Conservation (phyloP, 2,797 vertebrate species). For the Moxostoma hubbsi region DNA sequence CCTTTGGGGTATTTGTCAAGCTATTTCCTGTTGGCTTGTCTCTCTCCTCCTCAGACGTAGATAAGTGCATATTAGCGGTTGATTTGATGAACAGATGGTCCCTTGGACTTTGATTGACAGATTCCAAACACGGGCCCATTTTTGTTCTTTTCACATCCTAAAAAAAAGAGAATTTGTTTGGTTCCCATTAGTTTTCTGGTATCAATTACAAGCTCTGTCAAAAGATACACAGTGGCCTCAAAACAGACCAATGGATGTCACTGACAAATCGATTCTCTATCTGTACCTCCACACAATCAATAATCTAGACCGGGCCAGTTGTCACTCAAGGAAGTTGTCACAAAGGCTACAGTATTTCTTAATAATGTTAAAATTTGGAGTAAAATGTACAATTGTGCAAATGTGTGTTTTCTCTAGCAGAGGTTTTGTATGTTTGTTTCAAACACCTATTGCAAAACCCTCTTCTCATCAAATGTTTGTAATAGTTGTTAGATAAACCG, state of each 20-base stretch:
- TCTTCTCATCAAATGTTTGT: too few species aligned
- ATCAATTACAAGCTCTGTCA: conserved; percentile 21
- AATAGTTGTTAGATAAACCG: too few species aligned
- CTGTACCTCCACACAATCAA: conserved; percentile 13
- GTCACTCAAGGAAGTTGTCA: background rate
- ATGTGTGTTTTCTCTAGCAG: too few species aligned
- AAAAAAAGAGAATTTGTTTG: conserved; percentile 27
- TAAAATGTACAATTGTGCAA: too few species aligned
- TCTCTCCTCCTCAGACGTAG: conserved; percentile 6
- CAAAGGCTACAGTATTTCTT: too few species aligned
- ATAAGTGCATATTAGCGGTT: conserved; percentile 19
- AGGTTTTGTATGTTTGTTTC: too few species aligned
- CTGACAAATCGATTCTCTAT: background rate
- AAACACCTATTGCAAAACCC: too few species aligned
- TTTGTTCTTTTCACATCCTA: conserved; percentile 37
- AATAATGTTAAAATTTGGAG: too few species aligned
- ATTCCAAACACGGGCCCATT: conserved; percentile 37
- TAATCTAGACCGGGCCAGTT: background rate
- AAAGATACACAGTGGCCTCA: conserved; percentile 14
- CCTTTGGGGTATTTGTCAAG: conserved; percentile 13
- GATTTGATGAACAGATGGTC: conserved; percentile 46
- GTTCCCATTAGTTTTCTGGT: background rate
- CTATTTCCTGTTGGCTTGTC: conserved; percentile 12
- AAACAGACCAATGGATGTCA: conserved; percentile 23
- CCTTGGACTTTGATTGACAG: conserved; percentile 39